These are phyloP conservation scores for Cotesia typhae DNA, from an alignment of 1,140 invertebrate genomes.

Conservation along the genomic window DNA sequence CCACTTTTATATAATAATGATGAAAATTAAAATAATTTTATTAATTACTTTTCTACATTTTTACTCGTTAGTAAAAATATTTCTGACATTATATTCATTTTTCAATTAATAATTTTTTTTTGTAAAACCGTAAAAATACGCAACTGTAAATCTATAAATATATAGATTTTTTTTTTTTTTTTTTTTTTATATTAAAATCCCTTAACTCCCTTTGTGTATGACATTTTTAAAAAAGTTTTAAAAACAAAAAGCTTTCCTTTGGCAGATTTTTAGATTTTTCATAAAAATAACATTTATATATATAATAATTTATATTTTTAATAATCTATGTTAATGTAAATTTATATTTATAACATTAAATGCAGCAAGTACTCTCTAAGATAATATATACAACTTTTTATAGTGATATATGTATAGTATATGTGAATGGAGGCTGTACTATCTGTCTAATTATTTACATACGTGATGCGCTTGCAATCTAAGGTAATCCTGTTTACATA, in stretches of 20 bases:
- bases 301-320: not conserved
- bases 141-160: too few relatives aligned
- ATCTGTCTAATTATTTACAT: slow-evolving; percentile 37
- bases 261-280: not conserved
- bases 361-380: not conserved
- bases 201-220: too few relatives aligned
- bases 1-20: slow-evolving; percentile 42
- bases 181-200: too few relatives aligned
- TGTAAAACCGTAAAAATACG: too few relatives aligned
- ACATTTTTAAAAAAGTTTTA: too few relatives aligned
- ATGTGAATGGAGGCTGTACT: slow-evolving; percentile 26
- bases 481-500: slow-evolving; percentile 45
- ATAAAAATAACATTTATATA: not conserved
- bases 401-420: not conserved
- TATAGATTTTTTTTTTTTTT: too few relatives aligned
- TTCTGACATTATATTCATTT: too few relatives aligned
- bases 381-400: slow-evolving; percentile 16
- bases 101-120: too few relatives aligned
- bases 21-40: slow-evolving; percentile 37
- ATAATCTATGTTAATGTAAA: slow-evolving; percentile 23
- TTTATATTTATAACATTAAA: slow-evolving; percentile 24
- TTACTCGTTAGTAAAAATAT: not conserved
- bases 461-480: slow-evolving; percentile 19
- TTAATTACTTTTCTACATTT: slow-evolving; percentile 1
- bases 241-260: not conserved